Evolutionary conservation across 1,140 invertebrate genomes (phyloP).

Genomic region (Pemphigus obesinymphae): DNA sequence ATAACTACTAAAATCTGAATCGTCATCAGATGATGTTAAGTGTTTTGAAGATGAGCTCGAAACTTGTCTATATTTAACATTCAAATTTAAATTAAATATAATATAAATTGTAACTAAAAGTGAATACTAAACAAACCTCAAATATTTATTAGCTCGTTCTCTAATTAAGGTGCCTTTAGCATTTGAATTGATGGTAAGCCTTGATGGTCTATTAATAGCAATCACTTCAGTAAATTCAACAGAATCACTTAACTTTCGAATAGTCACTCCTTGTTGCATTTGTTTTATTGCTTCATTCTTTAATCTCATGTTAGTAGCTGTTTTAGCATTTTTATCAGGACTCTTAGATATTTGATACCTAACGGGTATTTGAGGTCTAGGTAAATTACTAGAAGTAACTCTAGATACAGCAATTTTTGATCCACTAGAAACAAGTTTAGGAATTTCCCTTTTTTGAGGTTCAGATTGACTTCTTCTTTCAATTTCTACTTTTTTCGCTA

Average conservation of each 20-base stretch:
- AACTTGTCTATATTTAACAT: slow-evolving; percentile 28
- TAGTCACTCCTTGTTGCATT: slow-evolving; percentile 33
- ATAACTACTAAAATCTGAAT: slow-evolving; percentile 31
- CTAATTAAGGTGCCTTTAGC: slow-evolving; percentile 31
- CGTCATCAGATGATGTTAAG: slow-evolving; percentile 34
- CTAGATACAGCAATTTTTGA: slow-evolving; percentile 58
- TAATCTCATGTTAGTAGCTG: slow-evolving; percentile 57
- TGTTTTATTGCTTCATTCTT: slow-evolving; percentile 38
- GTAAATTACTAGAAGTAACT: slow-evolving; percentile 66
- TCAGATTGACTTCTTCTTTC: slow-evolving; percentile 38
- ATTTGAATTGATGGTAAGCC: slow-evolving; percentile 37
- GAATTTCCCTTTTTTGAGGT: slow-evolving; percentile 34
- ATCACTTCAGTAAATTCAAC: slow-evolving; percentile 36
- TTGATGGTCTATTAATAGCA: slow-evolving; percentile 37
- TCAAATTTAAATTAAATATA: neutral
- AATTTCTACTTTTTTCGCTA: slow-evolving; percentile 14
- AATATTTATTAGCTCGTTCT: slow-evolving; percentile 30
- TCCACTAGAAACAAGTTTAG: slow-evolving; percentile 9
- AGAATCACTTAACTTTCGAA: slow-evolving; percentile 22
- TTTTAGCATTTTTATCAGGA: slow-evolving; percentile 59
- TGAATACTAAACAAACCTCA: slow-evolving; percentile 6
- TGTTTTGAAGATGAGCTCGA: slow-evolving; percentile 35
- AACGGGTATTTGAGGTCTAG: slow-evolving; percentile 66
- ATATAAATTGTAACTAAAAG: too few species aligned
- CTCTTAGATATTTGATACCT: slow-evolving; percentile 49